Percentiles rank a stretch among this genome's conserved stretches.
Conservation (phyloP, 2,797 vertebrate species). For the Sebastes itinus region DNA sequence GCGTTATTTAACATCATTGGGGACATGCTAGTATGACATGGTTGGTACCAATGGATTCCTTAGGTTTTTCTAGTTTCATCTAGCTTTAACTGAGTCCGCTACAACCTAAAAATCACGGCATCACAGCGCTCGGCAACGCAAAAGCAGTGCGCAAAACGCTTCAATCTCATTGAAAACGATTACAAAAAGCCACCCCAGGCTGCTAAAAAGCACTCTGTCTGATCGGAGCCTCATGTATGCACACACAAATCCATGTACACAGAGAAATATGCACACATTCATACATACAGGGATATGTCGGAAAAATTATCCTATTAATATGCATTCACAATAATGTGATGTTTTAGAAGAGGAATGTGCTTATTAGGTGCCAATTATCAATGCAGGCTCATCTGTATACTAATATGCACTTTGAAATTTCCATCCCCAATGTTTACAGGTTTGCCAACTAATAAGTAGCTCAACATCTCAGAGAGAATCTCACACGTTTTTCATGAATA, state of each 20-base stretch:
- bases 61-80: no score
- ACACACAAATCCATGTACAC: not conserved
- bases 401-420: conserved; percentile 15
- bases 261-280: not conserved
- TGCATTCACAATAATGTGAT: conserved; percentile 2
- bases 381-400: conserved; percentile 25
- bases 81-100: no score
- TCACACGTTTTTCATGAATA: conserved; percentile 15
- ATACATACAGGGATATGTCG: not conserved
- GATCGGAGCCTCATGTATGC: not conserved
- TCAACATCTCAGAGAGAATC: conserved; percentile 27
- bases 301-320: conserved; percentile 14
- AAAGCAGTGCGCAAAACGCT: no score
- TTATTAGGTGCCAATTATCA: conserved; percentile 45
- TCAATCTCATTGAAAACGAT: no score
- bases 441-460: conserved; percentile 34
- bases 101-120: no score
- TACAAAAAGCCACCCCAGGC: no score
- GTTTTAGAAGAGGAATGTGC: conserved; percentile 5
- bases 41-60: no score
- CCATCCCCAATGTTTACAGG: not conserved
- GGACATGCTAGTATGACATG: no score
- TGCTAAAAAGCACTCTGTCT: no score
- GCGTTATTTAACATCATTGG: no score
- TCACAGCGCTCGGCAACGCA: no score